These are phyloP conservation scores for Bugula neritina DNA, from an alignment of 2,888 invertebrate genomes.

Conservation along the genomic window DNA sequence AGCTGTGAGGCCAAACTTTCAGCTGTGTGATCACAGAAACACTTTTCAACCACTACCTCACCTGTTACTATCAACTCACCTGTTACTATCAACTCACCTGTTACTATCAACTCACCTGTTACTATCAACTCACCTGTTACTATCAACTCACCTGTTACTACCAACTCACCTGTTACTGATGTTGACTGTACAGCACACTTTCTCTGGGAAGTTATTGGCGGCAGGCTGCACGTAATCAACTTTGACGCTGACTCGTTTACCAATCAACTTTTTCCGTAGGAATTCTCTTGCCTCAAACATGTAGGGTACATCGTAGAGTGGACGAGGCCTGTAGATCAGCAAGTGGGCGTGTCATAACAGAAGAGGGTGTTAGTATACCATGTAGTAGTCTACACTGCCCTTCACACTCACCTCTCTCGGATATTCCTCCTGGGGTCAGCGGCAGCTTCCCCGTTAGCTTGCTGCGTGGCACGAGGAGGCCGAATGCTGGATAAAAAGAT, in stretches of 20 bases:
- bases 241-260: conserved; percentile 80
- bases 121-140: too few relatives aligned
- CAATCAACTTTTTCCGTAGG: conserved; percentile 86
- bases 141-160: too few relatives aligned
- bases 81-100: too few relatives aligned
- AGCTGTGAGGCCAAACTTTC: too few relatives aligned
- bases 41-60: neutral
- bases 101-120: too few relatives aligned
- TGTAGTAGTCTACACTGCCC: too few relatives aligned
- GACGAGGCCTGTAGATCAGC: conserved; percentile 58
- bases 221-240: conserved; percentile 96
- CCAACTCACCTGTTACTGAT: conserved; percentile 62
- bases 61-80: neutral
- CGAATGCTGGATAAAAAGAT: conserved; percentile 92
- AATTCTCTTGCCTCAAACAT: conserved; percentile 98
- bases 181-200: conserved; percentile 85
- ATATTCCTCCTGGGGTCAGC: conserved; percentile 23
- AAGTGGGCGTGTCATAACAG: too few relatives aligned
- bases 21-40: neutral
- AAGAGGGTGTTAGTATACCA: too few relatives aligned
- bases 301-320: conserved; percentile 95
- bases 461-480: conserved; percentile 61
- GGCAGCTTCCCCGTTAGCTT: conserved; percentile 27
- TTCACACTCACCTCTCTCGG: conserved; percentile 23
- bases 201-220: conserved; percentile 78